phyloP scores from a whole-genome alignment of 2,797 vertebrate species.

The Martes flavigula region DNA sequence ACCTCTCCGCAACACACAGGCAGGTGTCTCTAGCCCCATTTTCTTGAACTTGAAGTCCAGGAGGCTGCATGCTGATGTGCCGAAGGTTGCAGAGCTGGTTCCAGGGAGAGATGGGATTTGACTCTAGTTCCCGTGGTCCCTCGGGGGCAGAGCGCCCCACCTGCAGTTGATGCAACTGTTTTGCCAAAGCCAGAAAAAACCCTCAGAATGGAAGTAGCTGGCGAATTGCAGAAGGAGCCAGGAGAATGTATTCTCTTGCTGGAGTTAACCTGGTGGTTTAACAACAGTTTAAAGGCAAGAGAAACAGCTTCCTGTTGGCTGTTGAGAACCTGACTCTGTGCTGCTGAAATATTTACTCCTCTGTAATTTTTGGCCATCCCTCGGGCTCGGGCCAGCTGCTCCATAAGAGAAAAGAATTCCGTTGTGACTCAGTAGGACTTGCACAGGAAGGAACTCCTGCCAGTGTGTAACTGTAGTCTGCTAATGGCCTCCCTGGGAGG shows the following conservation, averaged over 20 bases:
- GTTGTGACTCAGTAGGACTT: slow-evolving; percentile 53
- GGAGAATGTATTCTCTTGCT: slow-evolving; percentile 76
- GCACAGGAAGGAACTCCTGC: slow-evolving; percentile 60
- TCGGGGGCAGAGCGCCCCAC: background rate
- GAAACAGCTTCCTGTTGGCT: slow-evolving; percentile 74
- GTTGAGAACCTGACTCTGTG: slow-evolving; percentile 73
- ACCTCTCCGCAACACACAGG: background rate
- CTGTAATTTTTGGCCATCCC: slow-evolving; percentile 80
- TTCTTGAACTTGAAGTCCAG: background rate
- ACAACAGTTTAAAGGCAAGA: slow-evolving; percentile 82
- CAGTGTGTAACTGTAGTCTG: slow-evolving; percentile 34
- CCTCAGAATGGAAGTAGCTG: slow-evolving; percentile 1
- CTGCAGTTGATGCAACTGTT: background rate
- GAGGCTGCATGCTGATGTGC: background rate
- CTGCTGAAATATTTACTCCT: slow-evolving; percentile 82
- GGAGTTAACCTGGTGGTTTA: slow-evolving; percentile 77
- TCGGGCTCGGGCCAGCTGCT: slow-evolving; percentile 73
- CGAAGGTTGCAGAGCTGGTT: too few relatives aligned
- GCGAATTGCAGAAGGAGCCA: slow-evolving; percentile 57
- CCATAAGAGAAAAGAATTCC: slow-evolving; percentile 66
- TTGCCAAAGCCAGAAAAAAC: slow-evolving; percentile 57
- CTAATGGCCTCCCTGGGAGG: slow-evolving; percentile 70
- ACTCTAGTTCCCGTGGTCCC: background rate
- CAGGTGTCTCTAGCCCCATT: background rate
- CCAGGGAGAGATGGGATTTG: background rate